Evolutionary conservation across 2,888 invertebrate species (phyloP).

Genomic region (Catocala sponsa): DNA sequence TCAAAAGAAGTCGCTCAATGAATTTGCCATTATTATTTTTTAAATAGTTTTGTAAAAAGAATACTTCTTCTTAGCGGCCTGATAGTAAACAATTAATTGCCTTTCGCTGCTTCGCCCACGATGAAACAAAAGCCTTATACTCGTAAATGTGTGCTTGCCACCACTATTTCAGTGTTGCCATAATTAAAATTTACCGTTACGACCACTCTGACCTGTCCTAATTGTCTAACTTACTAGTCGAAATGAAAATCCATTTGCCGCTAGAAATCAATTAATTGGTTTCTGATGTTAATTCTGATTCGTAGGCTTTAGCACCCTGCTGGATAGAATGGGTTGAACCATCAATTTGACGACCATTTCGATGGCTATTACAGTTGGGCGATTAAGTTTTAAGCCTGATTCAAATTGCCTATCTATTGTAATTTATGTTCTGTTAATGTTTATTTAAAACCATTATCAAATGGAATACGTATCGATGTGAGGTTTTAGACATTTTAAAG

Average conservation of each 20-base stretch:
- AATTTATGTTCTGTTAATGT: background rate
- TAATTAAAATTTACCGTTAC: conserved; percentile 12
- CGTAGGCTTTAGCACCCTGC: conserved; percentile 20
- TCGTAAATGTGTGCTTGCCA: too few species aligned
- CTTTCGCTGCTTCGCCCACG: too few species aligned
- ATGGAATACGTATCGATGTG: background rate
- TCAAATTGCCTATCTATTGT: conserved; percentile 16
- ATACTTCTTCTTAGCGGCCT: too few species aligned
- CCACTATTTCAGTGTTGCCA: background rate
- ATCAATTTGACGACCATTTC: conserved; percentile 39
- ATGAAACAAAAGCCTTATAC: too few species aligned
- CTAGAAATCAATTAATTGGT: conserved; percentile 42
- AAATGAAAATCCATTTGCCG: conserved; percentile 30
- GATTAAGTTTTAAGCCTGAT: conserved; percentile 31
- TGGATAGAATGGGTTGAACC: conserved; percentile 28
- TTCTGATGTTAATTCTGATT: conserved; percentile 45
- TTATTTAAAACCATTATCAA: background rate
- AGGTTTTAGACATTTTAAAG: too few species aligned
- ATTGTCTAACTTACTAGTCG: conserved; percentile 33
- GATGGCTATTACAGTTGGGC: conserved; percentile 27
- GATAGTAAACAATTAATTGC: too few species aligned
- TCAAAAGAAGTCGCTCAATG: too few species aligned
- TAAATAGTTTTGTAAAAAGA: too few species aligned
- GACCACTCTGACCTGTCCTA: conserved; percentile 18
- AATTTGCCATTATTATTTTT: too few species aligned